Evolutionary conservation across 2,113 vertebrate genomes (phyloP).

Genomic region (Gila orcuttii): DNA sequence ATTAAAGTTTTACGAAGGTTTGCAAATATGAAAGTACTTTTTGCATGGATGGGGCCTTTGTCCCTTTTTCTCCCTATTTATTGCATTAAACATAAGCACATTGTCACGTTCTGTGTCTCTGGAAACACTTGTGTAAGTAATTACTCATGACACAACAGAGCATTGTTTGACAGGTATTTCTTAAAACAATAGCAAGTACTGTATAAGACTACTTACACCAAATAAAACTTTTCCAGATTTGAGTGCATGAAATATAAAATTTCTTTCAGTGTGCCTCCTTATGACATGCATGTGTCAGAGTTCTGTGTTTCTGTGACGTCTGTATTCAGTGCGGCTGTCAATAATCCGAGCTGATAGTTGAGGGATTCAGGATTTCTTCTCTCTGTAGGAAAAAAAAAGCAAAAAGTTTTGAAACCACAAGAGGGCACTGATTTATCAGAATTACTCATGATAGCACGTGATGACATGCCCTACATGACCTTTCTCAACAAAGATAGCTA

Average conservation of each 20-base stretch:
- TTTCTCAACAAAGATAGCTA: not conserved
- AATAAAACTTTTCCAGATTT: constrained; percentile 6
- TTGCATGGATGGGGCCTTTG: not conserved
- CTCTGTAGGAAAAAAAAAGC: constrained; percentile 63
- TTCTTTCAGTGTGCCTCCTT: not conserved
- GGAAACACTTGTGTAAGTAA: not conserved
- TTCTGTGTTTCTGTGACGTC: not conserved
- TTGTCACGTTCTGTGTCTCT: constrained; percentile 5
- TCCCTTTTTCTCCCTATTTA: not conserved
- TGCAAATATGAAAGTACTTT: constrained; percentile 1
- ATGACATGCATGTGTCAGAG: not conserved
- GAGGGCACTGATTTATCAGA: not conserved
- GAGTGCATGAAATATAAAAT: not conserved
- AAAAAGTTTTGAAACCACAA: not conserved
- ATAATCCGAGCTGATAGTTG: constrained; percentile 54
- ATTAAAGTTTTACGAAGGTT: constrained; percentile 7
- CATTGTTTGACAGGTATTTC: constrained; percentile 5
- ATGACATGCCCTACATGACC: not conserved
- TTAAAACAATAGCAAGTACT: constrained; percentile 21
- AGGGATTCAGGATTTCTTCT: constrained; percentile 62
- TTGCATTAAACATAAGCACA: not conserved
- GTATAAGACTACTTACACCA: constrained; percentile 26
- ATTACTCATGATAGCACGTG: not conserved
- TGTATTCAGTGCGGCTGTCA: constrained; percentile 36
- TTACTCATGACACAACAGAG: not conserved